Percentiles rank a stretch among this genome's conserved stretches.
Conservation (phyloP, 2,797 vertebrate genomes). For the Cirrhinus mrigala region DNA sequence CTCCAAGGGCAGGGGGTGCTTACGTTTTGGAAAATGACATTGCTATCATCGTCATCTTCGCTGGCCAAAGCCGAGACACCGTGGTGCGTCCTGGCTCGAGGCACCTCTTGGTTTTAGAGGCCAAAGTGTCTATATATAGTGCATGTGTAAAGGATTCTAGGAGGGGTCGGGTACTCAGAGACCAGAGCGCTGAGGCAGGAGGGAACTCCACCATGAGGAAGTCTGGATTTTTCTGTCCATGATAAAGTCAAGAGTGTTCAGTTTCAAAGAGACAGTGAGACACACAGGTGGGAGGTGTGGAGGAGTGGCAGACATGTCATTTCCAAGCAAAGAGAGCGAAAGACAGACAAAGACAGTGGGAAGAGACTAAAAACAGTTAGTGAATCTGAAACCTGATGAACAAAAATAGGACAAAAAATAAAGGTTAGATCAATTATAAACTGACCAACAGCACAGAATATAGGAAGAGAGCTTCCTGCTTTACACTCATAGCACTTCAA, state of each 20-base stretch:
- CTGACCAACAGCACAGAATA: not conserved
- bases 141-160: slow-evolving; percentile 71
- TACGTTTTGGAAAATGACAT: slow-evolving; percentile 64
- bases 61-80: slow-evolving; percentile 52
- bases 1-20: slow-evolving; percentile 67
- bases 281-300: slow-evolving; percentile 29
- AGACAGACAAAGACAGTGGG: slow-evolving; percentile 21
- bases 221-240: slow-evolving; percentile 36
- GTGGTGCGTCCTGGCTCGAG: slow-evolving; percentile 76
- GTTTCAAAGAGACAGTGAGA: slow-evolving; percentile 37
- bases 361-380: slow-evolving; percentile 1
- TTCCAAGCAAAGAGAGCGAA: slow-evolving; percentile 31
- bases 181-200: slow-evolving; percentile 4
- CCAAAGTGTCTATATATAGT: slow-evolving; percentile 75
- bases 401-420: slow-evolving; percentile 4
- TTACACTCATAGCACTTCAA: not conserved
- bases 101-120: slow-evolving; percentile 69
- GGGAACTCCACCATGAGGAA: slow-evolving; percentile 46
- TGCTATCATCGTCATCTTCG: slow-evolving; percentile 29
- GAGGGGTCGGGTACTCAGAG: slow-evolving; percentile 20
- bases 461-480: not conserved
- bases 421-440: slow-evolving; percentile 9
- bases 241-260: slow-evolving; percentile 35
- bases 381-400: slow-evolving; percentile 16
- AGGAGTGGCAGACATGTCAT: slow-evolving; percentile 47